Evolutionary conservation across 1,140 invertebrate species (phyloP).

Genomic region (Battus philenor): DNA sequence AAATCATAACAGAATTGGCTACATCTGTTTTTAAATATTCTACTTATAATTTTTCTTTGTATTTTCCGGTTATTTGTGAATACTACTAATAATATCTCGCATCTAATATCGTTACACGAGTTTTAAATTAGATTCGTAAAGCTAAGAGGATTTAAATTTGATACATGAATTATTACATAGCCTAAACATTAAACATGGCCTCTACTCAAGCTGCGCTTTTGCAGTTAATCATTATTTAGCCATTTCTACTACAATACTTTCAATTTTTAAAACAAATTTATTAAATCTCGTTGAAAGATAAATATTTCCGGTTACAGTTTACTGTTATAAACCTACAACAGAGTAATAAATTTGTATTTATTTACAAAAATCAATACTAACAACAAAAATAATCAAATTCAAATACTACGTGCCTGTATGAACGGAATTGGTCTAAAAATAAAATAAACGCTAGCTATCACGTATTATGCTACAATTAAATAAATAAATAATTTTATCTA

Average conservation of each 20-base stretch:
- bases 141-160: too few species aligned
- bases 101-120: constrained; percentile 52
- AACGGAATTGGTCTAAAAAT: constrained; percentile 40
- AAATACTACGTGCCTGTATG: constrained; percentile 21
- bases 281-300: too few species aligned
- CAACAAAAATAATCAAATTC: constrained; percentile 38
- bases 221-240: too few species aligned
- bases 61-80: constrained; percentile 2
- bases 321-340: too few species aligned
- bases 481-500: constrained; percentile 62
- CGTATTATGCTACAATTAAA: constrained; percentile 53
- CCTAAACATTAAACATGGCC: too few species aligned
- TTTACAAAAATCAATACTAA: constrained; percentile 27
- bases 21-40: constrained; percentile 4
- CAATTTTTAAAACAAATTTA: too few species aligned
- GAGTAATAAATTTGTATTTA: too few species aligned
- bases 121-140: too few species aligned
- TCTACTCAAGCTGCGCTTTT: too few species aligned
- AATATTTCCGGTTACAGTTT: too few species aligned
- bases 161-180: too few species aligned
- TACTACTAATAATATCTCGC: constrained; percentile 54
- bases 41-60: constrained; percentile 9
- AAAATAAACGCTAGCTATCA: constrained; percentile 53
- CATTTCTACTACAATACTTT: too few species aligned
- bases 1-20: constrained; percentile 32